A percentile compares a stretch with the other conserved stretches of the same genome.
phyloP scores from a whole-genome alignment of 2,797 vertebrate species.

The Halcyon smyrnensis region DNA sequence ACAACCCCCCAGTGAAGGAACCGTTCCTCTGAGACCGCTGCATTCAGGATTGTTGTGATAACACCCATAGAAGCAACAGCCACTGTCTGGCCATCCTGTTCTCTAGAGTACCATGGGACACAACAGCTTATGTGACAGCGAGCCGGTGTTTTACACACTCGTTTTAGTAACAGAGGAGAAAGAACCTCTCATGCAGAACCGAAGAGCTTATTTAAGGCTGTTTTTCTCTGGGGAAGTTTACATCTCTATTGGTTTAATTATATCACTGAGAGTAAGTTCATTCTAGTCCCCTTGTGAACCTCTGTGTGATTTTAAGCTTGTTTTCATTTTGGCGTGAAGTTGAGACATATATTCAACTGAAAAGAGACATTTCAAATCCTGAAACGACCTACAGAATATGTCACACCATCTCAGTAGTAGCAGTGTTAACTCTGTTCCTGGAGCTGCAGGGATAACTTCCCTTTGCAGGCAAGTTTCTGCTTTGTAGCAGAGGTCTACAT shows the following conservation, averaged over 20 bases:
- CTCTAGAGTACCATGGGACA: not conserved
- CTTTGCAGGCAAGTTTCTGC: not conserved
- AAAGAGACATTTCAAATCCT: not conserved
- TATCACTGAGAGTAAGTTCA: not conserved
- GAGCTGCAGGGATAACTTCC: not conserved
- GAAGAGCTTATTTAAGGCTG: not conserved
- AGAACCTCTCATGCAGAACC: not conserved
- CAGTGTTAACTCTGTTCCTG: not conserved
- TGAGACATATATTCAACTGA: not conserved
- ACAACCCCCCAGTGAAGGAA: not conserved
- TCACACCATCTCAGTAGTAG: not conserved
- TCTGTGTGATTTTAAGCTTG: not conserved
- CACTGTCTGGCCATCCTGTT: not conserved
- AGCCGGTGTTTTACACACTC: not conserved
- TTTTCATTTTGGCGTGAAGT: not conserved
- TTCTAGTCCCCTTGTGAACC: not conserved
- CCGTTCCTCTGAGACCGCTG: not conserved
- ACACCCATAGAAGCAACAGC: fast-evolving
- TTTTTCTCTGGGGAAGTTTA: not conserved
- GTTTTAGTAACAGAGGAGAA: not conserved
- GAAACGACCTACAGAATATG: not conserved
- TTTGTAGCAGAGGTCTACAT: not conserved
- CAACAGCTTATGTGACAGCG: not conserved
- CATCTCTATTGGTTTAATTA: not conserved
- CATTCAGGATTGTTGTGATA: not conserved